Conservation (phyloP, 2,888 invertebrate genomes). For the Macrophya alboannulata region DNA sequence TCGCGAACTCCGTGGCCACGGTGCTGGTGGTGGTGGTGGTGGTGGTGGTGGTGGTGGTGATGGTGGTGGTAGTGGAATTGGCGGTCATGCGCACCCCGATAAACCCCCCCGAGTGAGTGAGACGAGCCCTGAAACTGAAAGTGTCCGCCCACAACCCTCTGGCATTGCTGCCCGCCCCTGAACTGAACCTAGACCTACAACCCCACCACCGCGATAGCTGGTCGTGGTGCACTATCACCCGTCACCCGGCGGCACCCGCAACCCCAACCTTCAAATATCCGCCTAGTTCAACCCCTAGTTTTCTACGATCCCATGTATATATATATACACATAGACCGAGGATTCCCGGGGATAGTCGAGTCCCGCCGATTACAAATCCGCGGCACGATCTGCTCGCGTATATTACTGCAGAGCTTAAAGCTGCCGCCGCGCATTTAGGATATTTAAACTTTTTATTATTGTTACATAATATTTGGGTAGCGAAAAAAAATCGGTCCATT, state of each 20-base stretch:
- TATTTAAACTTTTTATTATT: background rate
- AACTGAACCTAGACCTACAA: slow-evolving; percentile 77
- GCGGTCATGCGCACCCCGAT: slow-evolving; percentile 72
- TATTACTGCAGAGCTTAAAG: background rate
- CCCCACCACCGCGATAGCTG: slow-evolving; percentile 55
- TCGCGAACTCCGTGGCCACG: background rate
- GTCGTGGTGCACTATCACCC: slow-evolving; percentile 49
- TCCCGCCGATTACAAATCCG: background rate
- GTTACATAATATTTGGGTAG: background rate
- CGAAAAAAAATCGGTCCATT: background rate
- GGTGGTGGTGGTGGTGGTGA: background rate
- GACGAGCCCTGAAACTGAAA: slow-evolving; percentile 74
- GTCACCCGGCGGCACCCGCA: slow-evolving; percentile 68
- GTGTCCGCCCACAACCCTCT: slow-evolving; percentile 75
- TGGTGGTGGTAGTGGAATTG: background rate
- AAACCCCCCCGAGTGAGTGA: background rate
- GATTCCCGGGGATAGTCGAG: background rate
- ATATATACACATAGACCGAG: background rate
- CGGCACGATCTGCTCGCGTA: background rate
- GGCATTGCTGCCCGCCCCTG: slow-evolving; percentile 66
- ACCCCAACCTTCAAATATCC: slow-evolving; percentile 76
- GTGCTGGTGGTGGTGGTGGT: background rate
- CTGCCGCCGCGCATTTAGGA: background rate
- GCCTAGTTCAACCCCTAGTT: slow-evolving; percentile 46
- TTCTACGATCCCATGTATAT: slow-evolving; percentile 19